phyloP scores from a whole-genome alignment of 92 coral and sea anemone species.

The Actinostola sp. region DNA sequence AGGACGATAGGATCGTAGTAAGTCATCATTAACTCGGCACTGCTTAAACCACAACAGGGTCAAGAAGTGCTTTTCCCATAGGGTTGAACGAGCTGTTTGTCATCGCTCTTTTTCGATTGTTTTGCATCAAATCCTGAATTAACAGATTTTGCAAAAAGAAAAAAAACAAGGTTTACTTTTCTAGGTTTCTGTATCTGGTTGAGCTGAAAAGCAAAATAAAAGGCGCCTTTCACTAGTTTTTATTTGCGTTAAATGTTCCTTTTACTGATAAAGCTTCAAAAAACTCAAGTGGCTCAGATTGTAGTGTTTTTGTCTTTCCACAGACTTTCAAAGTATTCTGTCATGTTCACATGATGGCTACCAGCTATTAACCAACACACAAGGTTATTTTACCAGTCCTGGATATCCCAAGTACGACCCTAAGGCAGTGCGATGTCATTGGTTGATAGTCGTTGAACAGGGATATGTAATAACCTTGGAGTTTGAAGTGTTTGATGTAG shows the following conservation, averaged over 20 bases:
- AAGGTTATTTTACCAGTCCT: conserved; percentile 59
- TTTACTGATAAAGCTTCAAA: too few relatives aligned
- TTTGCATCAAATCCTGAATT: conserved; percentile 11
- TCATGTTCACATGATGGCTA: conserved; percentile 12
- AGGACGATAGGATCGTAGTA: not conserved
- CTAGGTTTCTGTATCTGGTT: not conserved
- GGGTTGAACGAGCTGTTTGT: conserved; percentile 14
- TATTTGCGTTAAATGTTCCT: not conserved
- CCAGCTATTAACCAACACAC: conserved; percentile 1
- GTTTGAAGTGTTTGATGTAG: conserved; percentile 69
- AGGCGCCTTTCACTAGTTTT: too few relatives aligned
- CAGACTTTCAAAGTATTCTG: not conserved
- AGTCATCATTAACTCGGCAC: conserved; percentile 1
- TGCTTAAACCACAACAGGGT: conserved; percentile 19
- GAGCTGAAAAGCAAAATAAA: too few relatives aligned
- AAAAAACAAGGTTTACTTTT: not conserved
- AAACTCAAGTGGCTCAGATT: too few relatives aligned
- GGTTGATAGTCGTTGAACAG: conserved; percentile 63
- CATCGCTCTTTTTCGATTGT: conserved; percentile 17
- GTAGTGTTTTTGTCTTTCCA: too few relatives aligned
- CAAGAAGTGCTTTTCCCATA: conserved; percentile 21
- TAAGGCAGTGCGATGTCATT: conserved; percentile 64
- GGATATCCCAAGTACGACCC: conserved; percentile 61
- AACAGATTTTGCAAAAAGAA: not conserved
- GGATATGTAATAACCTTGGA: conserved; percentile 48